A percentile compares a stretch with the other conserved stretches of the same genome.
Conservation (phyloP, 2,113 vertebrate genomes). For the Recurvirostra avosetta region DNA sequence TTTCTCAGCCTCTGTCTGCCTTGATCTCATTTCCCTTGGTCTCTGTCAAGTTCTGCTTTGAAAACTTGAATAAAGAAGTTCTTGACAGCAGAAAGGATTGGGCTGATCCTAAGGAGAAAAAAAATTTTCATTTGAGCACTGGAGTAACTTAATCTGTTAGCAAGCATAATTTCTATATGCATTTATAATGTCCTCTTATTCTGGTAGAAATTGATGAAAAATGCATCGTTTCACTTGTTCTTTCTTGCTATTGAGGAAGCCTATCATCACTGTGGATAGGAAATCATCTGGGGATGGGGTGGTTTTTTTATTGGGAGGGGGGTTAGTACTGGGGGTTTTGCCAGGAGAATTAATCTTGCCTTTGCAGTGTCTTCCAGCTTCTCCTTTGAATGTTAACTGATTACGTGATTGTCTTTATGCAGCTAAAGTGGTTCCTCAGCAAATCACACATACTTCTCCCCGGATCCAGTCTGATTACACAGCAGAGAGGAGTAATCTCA, state of each 20-base stretch:
- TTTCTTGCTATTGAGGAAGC: background rate
- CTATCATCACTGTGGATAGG: background rate
- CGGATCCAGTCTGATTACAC: constrained; percentile 94
- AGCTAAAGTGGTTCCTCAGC: constrained; percentile 99
- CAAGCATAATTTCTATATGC: background rate
- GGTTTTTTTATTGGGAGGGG: background rate
- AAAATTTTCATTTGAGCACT: background rate
- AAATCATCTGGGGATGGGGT: background rate
- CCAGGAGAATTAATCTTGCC: background rate
- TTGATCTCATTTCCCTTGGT: background rate
- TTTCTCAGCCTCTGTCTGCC: background rate
- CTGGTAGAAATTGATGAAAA: background rate
- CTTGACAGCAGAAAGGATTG: background rate
- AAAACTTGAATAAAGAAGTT: background rate
- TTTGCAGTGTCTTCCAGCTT: background rate
- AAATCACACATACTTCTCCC: constrained; percentile 92
- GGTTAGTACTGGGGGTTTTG: background rate
- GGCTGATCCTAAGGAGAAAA: background rate
- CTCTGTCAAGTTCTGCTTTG: background rate
- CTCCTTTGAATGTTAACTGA: background rate
- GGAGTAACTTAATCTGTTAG: background rate
- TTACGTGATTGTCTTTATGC: background rate
- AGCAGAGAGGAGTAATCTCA: constrained; percentile 89
- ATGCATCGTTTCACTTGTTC: background rate
- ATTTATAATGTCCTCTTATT: background rate